Conservation (phyloP, 2,888 invertebrate species). For the Masnerella sp. region DNA sequence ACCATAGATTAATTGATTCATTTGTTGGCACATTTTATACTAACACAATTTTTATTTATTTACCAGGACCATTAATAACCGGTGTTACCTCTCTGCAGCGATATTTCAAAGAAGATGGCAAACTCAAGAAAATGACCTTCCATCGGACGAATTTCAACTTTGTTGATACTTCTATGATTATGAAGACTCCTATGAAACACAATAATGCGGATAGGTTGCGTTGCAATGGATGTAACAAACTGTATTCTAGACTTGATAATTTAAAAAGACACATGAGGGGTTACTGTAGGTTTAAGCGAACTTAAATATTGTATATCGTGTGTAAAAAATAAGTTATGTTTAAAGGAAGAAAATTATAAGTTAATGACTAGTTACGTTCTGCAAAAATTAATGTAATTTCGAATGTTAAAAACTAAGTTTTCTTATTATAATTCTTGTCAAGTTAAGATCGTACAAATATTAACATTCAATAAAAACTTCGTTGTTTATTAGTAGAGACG, state of each 20-base stretch:
- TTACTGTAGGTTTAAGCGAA: slow-evolving; percentile 67
- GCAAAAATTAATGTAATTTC: no score
- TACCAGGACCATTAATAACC: slow-evolving; percentile 28
- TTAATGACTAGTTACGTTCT: no score
- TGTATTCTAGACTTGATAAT: slow-evolving; percentile 70
- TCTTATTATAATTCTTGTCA: no score
- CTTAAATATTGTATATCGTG: no score
- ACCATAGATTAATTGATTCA: no score
- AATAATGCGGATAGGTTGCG: slow-evolving; percentile 31
- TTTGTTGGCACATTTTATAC: not conserved
- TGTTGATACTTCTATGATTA: not conserved
- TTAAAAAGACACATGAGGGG: slow-evolving; percentile 70
- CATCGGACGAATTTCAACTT: slow-evolving; percentile 26
- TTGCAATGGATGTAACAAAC: slow-evolving; percentile 65
- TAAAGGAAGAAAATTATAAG: no score
- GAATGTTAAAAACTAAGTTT: no score
- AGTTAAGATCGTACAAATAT: no score
- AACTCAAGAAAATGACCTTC: slow-evolving; percentile 22
- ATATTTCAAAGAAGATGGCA: slow-evolving; percentile 41
- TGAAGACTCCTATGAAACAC: no score
- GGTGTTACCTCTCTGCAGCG: slow-evolving; percentile 39
- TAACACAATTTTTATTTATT: slow-evolving; percentile 24
- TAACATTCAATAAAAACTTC: no score
- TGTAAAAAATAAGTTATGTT: no score
- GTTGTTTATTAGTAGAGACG: no score